Conservation (phyloP, 53 echinoderm and acorn worm genomes). For the Echinarachnius parma region DNA sequence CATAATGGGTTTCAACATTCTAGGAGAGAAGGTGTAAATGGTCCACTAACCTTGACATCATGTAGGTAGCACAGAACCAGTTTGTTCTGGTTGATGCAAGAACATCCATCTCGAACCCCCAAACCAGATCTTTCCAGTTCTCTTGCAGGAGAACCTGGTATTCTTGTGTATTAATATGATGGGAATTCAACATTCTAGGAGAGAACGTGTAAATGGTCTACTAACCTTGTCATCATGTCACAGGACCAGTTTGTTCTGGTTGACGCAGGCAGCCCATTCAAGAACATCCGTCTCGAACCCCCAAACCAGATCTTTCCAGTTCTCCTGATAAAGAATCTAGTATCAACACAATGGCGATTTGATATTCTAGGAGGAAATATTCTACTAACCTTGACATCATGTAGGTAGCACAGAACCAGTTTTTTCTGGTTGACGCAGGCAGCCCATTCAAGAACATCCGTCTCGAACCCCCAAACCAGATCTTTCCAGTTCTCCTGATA, state of each 20-base stretch:
- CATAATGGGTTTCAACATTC: too few relatives aligned
- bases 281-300: conserved; percentile 79
- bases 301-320: conserved; percentile 58
- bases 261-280: conserved; percentile 95
- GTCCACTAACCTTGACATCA: conserved; percentile 88
- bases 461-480: conserved; percentile 65
- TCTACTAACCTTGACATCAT: conserved; percentile 90
- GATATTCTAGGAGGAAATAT: too few relatives aligned
- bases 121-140: too few relatives aligned
- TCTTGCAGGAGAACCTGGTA: too few relatives aligned
- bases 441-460: conserved; percentile 92
- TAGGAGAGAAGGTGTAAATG: too few relatives aligned
- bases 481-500: conserved; percentile 47
- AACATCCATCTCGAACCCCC: too few relatives aligned
- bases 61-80: conserved; percentile 80
- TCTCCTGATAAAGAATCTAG: conserved; percentile 1
- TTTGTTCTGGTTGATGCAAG: conserved; percentile 69
- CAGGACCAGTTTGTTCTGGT: too few relatives aligned
- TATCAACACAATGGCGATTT: too few relatives aligned
- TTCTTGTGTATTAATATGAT: too few relatives aligned
- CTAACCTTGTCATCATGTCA: too few relatives aligned
- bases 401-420: conserved; percentile 75
- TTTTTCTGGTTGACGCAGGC: conserved; percentile 82
- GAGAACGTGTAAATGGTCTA: too few relatives aligned
- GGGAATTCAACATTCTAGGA: too few relatives aligned